Evolutionary conservation across 2,113 vertebrate species (phyloP), one percentile per base, ranked within the genome.

Genomic region (Lepus europaeus): DNA sequence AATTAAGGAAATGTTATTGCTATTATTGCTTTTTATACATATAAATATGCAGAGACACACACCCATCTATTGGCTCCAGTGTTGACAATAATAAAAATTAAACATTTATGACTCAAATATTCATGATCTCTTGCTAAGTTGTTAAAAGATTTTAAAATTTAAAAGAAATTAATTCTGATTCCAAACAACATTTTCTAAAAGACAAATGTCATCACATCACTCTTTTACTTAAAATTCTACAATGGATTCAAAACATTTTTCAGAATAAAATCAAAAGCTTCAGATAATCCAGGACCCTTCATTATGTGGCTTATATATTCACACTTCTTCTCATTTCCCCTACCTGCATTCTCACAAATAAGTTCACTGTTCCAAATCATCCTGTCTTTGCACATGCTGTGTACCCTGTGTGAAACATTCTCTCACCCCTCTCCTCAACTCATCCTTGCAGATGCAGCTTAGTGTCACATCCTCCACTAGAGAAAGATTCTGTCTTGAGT

Each of bases 1-100:
- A 98, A 98, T 97, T 97, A 97, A 96, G 73, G 96, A 94, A 97
- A 96, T 93, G 96, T 89, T 91, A 95, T 90, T 97, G 89, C 78
- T 95, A 94, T 97, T 97, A 97, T 91, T 94, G 83, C 87, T 89
- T 94, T 96, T 90, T 96, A 96, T 88, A 79, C 33, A 64, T 87
- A 89, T 85, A 96, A 64, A 95, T 78, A 97, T 96, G 78, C 63
- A 93, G 29, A 81, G 85, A 94, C 53, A 94, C 59, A 94, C 33
- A 93, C 72, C 83, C 49, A 96, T 85, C 68, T 84, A 72, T 68
- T 91, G 87, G 73, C 74, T 81, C 33, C 51, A 87, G 27, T 39
- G 31, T 29, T 85, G 74, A 90, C 64, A 91, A 94, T 79, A 97
- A 96, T 94, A 88, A 92, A 93, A 96, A 78, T 39, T 79, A 96